A percentile compares a stretch with the other conserved stretches of the same genome.
Evolutionary conservation across 2,888 invertebrate species (phyloP).

Genomic region (Lasioglossum calceatum): DNA sequence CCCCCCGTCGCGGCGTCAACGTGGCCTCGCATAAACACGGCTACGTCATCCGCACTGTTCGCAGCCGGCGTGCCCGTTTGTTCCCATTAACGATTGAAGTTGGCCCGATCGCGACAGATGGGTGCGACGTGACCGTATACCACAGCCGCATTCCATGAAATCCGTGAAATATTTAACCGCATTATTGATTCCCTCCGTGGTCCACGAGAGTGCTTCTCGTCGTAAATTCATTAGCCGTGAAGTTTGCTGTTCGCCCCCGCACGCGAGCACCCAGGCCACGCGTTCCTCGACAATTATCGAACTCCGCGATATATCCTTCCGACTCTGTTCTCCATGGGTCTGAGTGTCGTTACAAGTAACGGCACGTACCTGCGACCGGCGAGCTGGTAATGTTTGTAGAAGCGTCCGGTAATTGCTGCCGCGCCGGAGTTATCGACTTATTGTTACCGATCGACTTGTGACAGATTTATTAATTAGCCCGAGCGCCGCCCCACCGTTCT

Average conservation of each 20-base stretch:
- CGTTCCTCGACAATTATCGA: constrained; percentile 71
- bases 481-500: background rate
- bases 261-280: constrained; percentile 65
- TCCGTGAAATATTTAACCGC: constrained; percentile 82
- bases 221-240: constrained; percentile 77
- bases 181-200: constrained; percentile 80
- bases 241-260: constrained; percentile 66
- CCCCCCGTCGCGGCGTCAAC: constrained; percentile 54
- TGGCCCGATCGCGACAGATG: constrained; percentile 81
- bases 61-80: constrained; percentile 75
- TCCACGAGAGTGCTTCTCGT: constrained; percentile 74
- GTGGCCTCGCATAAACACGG: constrained; percentile 70
- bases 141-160: constrained; percentile 78
- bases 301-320: constrained; percentile 71
- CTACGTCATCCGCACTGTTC: constrained; percentile 69
- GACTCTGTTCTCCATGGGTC: constrained; percentile 45
- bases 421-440: constrained; percentile 53
- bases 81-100: constrained; percentile 82
- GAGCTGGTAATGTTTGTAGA: constrained; percentile 56
- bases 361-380: constrained; percentile 56
- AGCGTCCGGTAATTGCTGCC: constrained; percentile 54
- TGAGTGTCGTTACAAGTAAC: constrained; percentile 60
- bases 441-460: constrained; percentile 46
- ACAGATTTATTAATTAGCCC: constrained; percentile 57
- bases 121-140: constrained; percentile 80